Conservation (phyloP, 2,888 invertebrate species). For the Cephus runcator region DNA sequence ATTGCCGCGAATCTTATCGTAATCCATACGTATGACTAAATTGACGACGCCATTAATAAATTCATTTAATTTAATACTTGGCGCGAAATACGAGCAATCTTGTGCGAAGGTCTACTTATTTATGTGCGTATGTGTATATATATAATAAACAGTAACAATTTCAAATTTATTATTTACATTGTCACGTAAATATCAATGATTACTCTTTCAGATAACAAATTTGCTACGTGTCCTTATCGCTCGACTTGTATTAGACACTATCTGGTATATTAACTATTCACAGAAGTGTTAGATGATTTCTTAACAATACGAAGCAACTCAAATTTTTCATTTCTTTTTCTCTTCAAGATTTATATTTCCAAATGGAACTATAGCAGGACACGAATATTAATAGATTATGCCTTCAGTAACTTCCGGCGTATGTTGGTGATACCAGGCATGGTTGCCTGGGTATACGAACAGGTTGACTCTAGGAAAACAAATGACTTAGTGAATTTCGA, state of each 20-base stretch:
- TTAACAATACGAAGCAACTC: neutral
- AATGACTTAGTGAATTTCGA: neutral
- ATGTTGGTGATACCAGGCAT: neutral
- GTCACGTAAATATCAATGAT: conserved; percentile 36
- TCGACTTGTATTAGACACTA: neutral
- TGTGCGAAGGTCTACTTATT: neutral
- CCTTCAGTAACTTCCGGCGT: neutral
- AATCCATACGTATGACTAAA: neutral
- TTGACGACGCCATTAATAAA: neutral
- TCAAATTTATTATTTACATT: conserved; percentile 37
- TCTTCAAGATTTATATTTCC: neutral
- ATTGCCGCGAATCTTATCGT: conserved; percentile 1
- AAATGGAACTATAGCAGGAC: neutral
- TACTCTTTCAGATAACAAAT: conserved; percentile 12
- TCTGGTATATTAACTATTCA: neutral
- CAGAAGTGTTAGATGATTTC: neutral
- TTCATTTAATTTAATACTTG: neutral
- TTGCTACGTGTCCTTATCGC: neutral
- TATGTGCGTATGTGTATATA: neutral
- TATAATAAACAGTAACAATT: neutral
- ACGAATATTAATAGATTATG: neutral
- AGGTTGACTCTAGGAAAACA: neutral
- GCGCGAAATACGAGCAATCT: neutral
- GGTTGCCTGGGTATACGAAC: neutral
- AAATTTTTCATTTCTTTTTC: neutral